phyloP scores from a whole-genome alignment of 23 tunicate genomes.

The Botrylloides violaceus region DNA sequence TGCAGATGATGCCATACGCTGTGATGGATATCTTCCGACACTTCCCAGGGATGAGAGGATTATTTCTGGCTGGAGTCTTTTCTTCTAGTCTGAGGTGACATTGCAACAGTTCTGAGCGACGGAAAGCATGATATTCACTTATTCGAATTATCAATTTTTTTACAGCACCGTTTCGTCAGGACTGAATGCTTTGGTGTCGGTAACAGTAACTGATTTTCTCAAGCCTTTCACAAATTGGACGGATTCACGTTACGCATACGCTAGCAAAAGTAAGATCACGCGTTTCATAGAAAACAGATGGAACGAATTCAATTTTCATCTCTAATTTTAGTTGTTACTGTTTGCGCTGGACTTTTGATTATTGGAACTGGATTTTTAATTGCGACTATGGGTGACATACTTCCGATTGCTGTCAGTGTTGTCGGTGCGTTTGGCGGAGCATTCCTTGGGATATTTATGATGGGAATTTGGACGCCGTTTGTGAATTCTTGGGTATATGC shows the following conservation, averaged over 20 bases:
- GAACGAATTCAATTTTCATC: too few species aligned
- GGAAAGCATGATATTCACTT: not conserved
- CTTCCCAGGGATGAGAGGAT: not conserved
- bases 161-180: not conserved
- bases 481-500: constrained; percentile 58
- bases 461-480: constrained; percentile 79
- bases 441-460: constrained; percentile 57
- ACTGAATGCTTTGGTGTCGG: not conserved
- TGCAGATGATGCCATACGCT: constrained; percentile 2
- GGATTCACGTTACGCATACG: not conserved
- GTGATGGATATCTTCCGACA: not conserved
- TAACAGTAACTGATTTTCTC: not conserved
- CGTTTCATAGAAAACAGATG: too few species aligned
- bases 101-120: not conserved
- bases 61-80: not conserved
- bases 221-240: not conserved
- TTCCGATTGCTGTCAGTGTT: not conserved
- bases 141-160: too few species aligned
- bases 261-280: not conserved
- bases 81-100: not conserved
- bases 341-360: not conserved
- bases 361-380: not conserved
- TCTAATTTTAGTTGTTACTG: not conserved
- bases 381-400: not conserved
- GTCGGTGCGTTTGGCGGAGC: constrained; percentile 30